Base-by-base conservation (phyloP, 2,797 vertebrate species). In the Nyctibius grandis region DNA sequence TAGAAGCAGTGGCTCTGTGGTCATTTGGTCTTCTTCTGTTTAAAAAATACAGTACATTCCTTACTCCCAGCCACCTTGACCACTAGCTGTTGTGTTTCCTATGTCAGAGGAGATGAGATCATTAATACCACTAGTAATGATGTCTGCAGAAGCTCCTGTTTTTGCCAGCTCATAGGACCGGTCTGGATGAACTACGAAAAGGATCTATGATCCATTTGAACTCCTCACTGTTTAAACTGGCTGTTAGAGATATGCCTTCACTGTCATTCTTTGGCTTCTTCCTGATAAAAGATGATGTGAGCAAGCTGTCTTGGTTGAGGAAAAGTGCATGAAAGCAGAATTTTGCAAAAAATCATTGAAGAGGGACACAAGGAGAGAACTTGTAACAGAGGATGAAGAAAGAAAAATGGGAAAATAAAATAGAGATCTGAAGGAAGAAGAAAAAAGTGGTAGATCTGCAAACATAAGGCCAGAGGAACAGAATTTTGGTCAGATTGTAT, bases 1-100 rank as follows among this genome's bases (percentile, higher is more conserved):
- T n/a, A 75, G 12, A 28, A 84, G 16, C 50, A 65, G 63, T 18
- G 34, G 15, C 31, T 89, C 12, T 78, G 60, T n/a, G 83, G 76
- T 84, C 91, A 68, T 73, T 82, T 70, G 44, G 85, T 79, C 67
- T 4, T 85, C 65, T 89, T 76, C 89, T 0, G 2, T 82, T 82
- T 70, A 81, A 88, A 84, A 94, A 90, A 57, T 70, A 60, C 26
- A 69, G 83, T 76, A 57, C 91, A 91, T 96, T 95, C 91, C 94
- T 88, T 76, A 54, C 44, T 89, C 47, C n/a, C 83, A 93, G 83
- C 79, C 88, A 93, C 94, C 95, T 91, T 95, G 94, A 93, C 89
- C 59, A 64, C 77, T 79, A 38, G 69, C 57, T 76, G 79, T 42
- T 95, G 68, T 74, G 61, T 63, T 88, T 94, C 80, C 80, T 79